A percentile compares a stretch with the other conserved stretches of the same genome.
Evolutionary conservation across 1,140 invertebrate genomes (phyloP).

Genomic region (Drosophila sechellia): DNA sequence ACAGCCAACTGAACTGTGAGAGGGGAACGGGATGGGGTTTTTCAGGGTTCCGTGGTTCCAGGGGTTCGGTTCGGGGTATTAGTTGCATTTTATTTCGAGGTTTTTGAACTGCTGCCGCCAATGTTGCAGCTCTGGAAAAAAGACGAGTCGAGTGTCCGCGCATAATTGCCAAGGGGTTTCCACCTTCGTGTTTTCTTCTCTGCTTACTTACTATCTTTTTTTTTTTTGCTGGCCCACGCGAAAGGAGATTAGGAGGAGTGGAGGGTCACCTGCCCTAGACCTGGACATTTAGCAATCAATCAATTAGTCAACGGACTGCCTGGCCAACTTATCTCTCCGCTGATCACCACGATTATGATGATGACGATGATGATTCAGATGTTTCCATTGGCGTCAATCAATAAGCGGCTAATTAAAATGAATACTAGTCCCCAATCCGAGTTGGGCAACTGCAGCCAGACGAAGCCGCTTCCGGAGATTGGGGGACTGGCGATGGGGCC

Average conservation of each 20-base stretch:
- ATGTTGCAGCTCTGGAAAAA: slow-evolving; percentile 8
- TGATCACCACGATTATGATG: slow-evolving; percentile 13
- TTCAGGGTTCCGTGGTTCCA: neutral
- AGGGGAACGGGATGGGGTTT: neutral
- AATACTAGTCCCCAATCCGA: neutral
- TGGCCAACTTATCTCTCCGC: slow-evolving; percentile 9
- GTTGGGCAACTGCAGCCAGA: slow-evolving; percentile 19
- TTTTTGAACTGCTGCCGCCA: slow-evolving; percentile 67
- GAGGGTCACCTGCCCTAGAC: neutral
- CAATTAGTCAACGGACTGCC: slow-evolving; percentile 42
- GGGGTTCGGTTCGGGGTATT: slow-evolving; percentile 26
- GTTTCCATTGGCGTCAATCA: slow-evolving; percentile 48
- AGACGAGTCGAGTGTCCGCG: slow-evolving; percentile 35
- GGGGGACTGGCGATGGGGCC: neutral
- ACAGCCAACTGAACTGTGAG: slow-evolving; percentile 39
- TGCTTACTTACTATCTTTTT: neutral
- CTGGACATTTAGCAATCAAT: slow-evolving; percentile 37
- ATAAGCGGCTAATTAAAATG: slow-evolving; percentile 60
- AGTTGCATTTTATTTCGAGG: slow-evolving; percentile 67
- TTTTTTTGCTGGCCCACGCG: neutral
- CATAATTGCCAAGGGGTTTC: slow-evolving; percentile 37
- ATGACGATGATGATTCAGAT: slow-evolving; percentile 2
- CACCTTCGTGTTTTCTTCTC: neutral
- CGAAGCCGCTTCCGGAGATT: neutral
- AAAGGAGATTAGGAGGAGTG: too few relatives aligned